phyloP scores from a whole-genome alignment of 2,797 vertebrate species.

The Scomberomorus guttatus region DNA sequence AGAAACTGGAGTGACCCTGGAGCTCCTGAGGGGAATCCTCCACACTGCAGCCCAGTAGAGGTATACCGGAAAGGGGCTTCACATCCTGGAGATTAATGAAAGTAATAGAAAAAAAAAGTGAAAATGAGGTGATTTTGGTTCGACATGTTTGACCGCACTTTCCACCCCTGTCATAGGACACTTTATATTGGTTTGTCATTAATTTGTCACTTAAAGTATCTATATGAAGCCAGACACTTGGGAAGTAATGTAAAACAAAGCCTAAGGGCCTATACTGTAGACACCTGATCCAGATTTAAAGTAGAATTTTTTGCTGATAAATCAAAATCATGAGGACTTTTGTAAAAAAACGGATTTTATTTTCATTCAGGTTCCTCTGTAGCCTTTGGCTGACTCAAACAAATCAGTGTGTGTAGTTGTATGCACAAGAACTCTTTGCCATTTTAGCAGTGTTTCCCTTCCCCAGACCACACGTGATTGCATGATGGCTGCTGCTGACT shows the following conservation, averaged over 20 bases:
- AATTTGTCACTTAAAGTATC: not conserved
- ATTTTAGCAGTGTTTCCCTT: not conserved
- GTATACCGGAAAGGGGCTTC: constrained; percentile 88
- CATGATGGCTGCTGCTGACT: not conserved
- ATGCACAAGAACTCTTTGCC: constrained; percentile 16
- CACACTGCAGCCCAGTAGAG: constrained; percentile 89
- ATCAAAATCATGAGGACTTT: not conserved
- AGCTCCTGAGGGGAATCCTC: constrained; percentile 86
- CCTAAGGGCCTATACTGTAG: not conserved
- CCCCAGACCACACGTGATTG: not conserved
- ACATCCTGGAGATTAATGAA: constrained; percentile 84
- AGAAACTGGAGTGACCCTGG: constrained; percentile 85
- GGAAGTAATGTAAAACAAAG: not conserved
- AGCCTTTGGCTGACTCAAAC: not conserved
- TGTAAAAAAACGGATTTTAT: no score
- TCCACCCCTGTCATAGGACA: not conserved
- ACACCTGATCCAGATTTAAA: not conserved
- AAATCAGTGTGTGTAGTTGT: not conserved
- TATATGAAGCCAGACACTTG: not conserved
- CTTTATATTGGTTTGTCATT: no score
- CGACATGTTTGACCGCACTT: no score
- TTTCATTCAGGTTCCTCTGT: not conserved
- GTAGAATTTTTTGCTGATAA: not conserved
- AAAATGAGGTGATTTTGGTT: no score
- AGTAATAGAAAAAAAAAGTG: not conserved